Base-by-base conservation (phyloP, 2,797 vertebrate genomes). In the Anguilla obscura region DNA sequence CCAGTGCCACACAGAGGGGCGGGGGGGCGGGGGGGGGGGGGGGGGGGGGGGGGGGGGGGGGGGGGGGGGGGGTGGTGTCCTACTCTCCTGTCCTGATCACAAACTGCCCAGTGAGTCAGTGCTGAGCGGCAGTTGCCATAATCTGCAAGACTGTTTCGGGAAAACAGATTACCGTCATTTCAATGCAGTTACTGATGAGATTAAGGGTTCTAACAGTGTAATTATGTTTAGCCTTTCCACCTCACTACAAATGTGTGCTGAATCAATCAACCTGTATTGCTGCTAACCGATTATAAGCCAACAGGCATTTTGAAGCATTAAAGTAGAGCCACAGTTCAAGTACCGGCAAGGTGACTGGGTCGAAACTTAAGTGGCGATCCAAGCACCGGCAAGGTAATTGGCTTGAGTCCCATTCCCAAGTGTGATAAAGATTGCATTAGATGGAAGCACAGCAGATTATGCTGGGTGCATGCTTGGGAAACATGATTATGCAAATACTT, bases 91-190 rank as follows among this genome's bases (percentile, higher is more conserved):
- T 71, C 69, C n/a, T 12, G n/a, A 33, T 27, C 27, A 30, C n/a
- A 71, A 71, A 33, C 27, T 30, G 10, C n/a, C 63, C 63, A 71
- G n/a, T 69, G 24, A 69, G 24, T 27, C 63, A 9, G 63, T n/a
- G 63, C n/a, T 30, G n/a, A 71, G n/a, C 33, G 69, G 10, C 27
- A 71, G 27, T 71, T 33, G 10, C n/a, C 33, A 33, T 30, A 71
- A 86, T 63, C 8, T 86, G 45, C 85, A 50, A 50, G 30, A 45
- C 9, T 27, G 54, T 83, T 27, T 16, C 52, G 36, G 82, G 40
- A 14, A 63, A 84, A 48, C 79, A 84, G 58, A 87, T 87, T 63
- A 83, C 56, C 1, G n/a, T 33, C 30, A 50, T 45, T 82, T 87
- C 63, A 87, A 87, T 50, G 56, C n/a, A 40, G 18, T 45, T 83